A percentile compares a stretch with the other conserved stretches of the same genome.
phyloP scores from a whole-genome alignment of 2,113 vertebrate genomes.

The Apteryx owenii region DNA sequence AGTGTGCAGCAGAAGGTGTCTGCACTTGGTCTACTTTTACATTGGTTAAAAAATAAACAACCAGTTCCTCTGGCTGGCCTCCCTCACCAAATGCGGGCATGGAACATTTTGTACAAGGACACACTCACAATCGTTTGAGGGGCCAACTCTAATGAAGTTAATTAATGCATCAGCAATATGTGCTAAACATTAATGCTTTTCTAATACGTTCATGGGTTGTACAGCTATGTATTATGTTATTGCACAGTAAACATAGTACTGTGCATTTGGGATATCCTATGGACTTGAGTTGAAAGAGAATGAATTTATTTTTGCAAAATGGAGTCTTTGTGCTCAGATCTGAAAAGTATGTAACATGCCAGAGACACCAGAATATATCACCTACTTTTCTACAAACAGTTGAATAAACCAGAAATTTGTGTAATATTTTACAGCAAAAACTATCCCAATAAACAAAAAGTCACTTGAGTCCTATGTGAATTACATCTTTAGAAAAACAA shows the following conservation, averaged over 20 bases:
- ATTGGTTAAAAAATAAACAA: constrained; percentile 73
- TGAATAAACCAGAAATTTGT: constrained; percentile 39
- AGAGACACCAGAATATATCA: constrained; percentile 32
- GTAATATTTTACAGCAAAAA: background rate
- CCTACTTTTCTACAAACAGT: constrained; percentile 18
- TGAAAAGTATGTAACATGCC: constrained; percentile 17
- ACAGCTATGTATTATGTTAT: background rate
- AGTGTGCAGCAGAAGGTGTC: constrained; percentile 69
- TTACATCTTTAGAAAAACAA: constrained; percentile 18
- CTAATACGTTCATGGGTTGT: background rate
- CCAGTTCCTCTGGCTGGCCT: constrained; percentile 62
- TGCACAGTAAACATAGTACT: background rate
- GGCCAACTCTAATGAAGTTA: constrained; percentile 25
- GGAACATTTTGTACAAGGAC: constrained; percentile 71
- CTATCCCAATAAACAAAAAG: background rate
- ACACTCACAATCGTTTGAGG: constrained; percentile 2
- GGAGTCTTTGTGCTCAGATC: constrained; percentile 36
- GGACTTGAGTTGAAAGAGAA: constrained; percentile 27
- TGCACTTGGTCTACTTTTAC: constrained; percentile 68
- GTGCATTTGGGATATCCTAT: background rate
- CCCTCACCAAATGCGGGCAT: constrained; percentile 53
- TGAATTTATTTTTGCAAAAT: constrained; percentile 57
- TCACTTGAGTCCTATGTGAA: constrained; percentile 5
- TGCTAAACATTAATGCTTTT: background rate
- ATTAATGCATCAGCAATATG: background rate